phyloP scores from a whole-genome alignment of 2,888 invertebrate species.

The Pristionchus mayeri region DNA sequence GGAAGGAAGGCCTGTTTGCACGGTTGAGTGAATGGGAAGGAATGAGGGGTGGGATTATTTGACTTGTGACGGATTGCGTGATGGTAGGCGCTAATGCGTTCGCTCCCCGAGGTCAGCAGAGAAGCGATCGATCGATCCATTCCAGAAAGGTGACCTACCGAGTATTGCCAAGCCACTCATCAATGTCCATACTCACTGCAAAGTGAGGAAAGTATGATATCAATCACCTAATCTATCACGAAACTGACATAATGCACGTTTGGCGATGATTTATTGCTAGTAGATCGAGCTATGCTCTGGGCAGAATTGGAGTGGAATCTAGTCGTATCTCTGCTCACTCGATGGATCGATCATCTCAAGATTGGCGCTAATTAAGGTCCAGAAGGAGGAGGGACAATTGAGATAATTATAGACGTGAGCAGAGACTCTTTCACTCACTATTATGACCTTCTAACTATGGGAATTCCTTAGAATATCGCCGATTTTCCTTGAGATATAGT shows the following conservation, averaged over 20 bases:
- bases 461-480: no score
- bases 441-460: no score
- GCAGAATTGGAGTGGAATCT: no score
- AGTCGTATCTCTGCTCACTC: neutral
- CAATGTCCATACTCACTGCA: no score
- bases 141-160: no score
- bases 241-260: no score
- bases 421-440: neutral
- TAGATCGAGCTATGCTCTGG: no score
- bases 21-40: neutral
- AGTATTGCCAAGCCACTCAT: no score
- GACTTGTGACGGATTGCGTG: slow-evolving; percentile 12
- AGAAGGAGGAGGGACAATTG: slow-evolving; percentile 13
- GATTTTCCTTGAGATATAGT: no score
- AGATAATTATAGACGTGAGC: neutral
- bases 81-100: neutral
- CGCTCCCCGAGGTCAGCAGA: neutral
- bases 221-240: no score
- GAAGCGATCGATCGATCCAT: neutral
- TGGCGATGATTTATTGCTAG: no score
- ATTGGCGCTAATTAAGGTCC: slow-evolving; percentile 1
- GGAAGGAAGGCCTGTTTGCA: neutral
- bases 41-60: slow-evolving; percentile 2
- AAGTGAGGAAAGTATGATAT: no score
- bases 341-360: slow-evolving; percentile 14